Conservation (phyloP, 2,113 vertebrate species). For the Chamaea fasciata region DNA sequence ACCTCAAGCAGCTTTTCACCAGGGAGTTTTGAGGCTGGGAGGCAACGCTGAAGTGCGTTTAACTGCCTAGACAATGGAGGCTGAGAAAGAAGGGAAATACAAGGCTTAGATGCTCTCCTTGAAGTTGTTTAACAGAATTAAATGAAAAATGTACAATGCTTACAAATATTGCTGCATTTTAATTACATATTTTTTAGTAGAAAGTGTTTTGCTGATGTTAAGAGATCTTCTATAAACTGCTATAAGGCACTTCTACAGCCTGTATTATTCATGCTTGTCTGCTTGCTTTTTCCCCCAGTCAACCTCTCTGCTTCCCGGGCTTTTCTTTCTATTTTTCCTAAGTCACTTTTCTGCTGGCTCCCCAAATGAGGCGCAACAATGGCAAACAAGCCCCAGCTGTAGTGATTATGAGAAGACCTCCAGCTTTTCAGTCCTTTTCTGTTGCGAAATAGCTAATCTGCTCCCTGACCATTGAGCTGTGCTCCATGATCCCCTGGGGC, state of each 20-base stretch:
- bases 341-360: background rate
- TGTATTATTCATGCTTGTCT: slow-evolving; percentile 16
- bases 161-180: slow-evolving; percentile 28
- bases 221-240: slow-evolving; percentile 57
- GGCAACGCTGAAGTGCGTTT: slow-evolving; percentile 13
- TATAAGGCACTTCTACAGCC: slow-evolving; percentile 47
- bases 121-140: slow-evolving; percentile 33
- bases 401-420: background rate
- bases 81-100: background rate
- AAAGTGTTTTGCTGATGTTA: slow-evolving; percentile 35
- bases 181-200: slow-evolving; percentile 41
- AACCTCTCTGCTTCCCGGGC: background rate
- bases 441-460: background rate
- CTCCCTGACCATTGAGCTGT: background rate
- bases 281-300: background rate
- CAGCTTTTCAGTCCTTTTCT: background rate
- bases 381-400: background rate
- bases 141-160: background rate
- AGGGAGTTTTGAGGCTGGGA: background rate
- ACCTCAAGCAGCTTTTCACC: background rate
- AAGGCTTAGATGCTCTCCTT: background rate
- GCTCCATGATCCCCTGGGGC: background rate
- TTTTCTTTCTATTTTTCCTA: background rate
- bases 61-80: background rate
- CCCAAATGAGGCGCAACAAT: background rate